Conservation (phyloP, 1,140 invertebrate species). For the Grapholita molesta region DNA sequence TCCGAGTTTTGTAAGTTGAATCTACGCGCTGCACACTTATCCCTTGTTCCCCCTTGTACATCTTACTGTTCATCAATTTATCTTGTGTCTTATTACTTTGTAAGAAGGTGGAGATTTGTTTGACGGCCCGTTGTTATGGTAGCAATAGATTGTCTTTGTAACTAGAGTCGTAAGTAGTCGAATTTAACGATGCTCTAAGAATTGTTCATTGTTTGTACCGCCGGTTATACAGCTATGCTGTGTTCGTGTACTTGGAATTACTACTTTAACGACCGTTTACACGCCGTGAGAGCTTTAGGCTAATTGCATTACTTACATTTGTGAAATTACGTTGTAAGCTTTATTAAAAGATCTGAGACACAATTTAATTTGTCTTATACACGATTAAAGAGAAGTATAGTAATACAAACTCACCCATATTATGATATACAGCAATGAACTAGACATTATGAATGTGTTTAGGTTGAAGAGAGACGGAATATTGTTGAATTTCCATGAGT, state of each 20-base stretch:
- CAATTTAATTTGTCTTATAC: not conserved
- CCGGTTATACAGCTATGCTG: not conserved
- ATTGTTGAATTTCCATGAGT: too few species aligned
- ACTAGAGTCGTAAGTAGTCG: conserved; percentile 9
- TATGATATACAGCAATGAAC: too few species aligned
- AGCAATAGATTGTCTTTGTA: conserved; percentile 15
- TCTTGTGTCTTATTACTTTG: not conserved
- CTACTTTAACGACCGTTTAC: conserved; percentile 14
- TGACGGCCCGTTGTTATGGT: not conserved
- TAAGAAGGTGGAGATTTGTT: not conserved
- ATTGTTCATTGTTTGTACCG: not conserved
- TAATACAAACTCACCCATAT: not conserved
- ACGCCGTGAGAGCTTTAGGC: not conserved
- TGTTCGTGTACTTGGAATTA: conserved; percentile 7
- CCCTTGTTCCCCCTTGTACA: conserved; percentile 2
- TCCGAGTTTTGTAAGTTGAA: not conserved
- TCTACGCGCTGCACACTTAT: conserved; percentile 6
- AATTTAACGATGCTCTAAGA: conserved; percentile 15
- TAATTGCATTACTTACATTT: conserved; percentile 14
- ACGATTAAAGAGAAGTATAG: not conserved
- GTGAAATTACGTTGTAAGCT: not conserved
- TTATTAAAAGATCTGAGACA: not conserved
- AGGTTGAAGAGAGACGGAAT: too few species aligned
- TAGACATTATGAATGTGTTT: too few species aligned
- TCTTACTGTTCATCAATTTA: not conserved